Evolutionary conservation across 2,797 vertebrate species (phyloP).

Genomic region (Acrossocheilus wenchowensis): DNA sequence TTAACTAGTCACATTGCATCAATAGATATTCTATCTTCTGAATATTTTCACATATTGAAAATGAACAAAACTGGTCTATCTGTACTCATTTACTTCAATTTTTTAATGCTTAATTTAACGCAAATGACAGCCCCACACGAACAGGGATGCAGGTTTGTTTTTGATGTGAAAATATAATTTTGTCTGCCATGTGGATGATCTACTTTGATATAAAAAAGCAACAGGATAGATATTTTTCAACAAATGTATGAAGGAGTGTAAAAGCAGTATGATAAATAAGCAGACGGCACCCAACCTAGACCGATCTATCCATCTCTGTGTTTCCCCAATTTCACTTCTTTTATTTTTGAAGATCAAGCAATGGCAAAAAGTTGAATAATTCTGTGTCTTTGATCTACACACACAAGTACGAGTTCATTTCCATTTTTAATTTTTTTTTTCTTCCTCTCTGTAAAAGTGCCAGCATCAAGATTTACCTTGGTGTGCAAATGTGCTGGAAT

Average conservation of each 20-base stretch:
- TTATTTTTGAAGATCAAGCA: constrained; percentile 88
- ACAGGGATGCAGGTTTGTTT: neutral
- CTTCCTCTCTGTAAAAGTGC: constrained; percentile 86
- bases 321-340: constrained; percentile 73
- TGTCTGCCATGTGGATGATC: neutral
- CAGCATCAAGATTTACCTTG: constrained; percentile 87
- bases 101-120: neutral
- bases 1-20: neutral
- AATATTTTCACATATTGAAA: neutral
- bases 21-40: neutral
- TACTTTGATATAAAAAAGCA: constrained; percentile 8
- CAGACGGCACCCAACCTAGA: constrained; percentile 61
- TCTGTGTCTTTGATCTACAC: constrained; percentile 86
- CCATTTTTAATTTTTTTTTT: constrained; percentile 88
- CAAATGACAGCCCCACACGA: neutral
- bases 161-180: neutral
- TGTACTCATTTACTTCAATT: neutral
- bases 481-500: constrained; percentile 87
- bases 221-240: neutral
- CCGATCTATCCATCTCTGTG: constrained; percentile 72
- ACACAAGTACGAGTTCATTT: constrained; percentile 85
- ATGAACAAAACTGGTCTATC: neutral
- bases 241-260: constrained; percentile 8
- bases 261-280: constrained; percentile 46
- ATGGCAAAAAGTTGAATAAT: constrained; percentile 88